Evolutionary conservation across 2,113 vertebrate species (phyloP).

Genomic region (Kryptolebias marmoratus): DNA sequence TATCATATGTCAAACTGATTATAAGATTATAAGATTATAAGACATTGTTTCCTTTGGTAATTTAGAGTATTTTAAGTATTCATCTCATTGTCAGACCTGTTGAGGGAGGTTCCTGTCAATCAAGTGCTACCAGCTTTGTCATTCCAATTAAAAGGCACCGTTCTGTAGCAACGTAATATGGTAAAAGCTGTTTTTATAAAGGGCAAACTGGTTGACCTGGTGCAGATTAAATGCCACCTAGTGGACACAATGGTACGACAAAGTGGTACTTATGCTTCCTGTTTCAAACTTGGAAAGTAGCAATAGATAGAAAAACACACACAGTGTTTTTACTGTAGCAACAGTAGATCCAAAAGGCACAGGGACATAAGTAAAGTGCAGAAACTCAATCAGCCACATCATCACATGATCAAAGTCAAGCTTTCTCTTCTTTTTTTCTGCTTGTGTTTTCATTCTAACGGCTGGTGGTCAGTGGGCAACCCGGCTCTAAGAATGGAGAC

Average conservation of each 20-base stretch:
- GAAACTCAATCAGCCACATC: constrained; percentile 17
- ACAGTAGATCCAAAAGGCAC: constrained; percentile 11
- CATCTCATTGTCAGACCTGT: constrained; percentile 1
- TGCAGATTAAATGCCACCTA: constrained; percentile 44
- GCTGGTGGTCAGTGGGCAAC: constrained; percentile 49
- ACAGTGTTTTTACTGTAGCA: constrained; percentile 3
- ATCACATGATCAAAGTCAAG: constrained; percentile 40
- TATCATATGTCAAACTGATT: neutral
- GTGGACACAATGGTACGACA: constrained; percentile 18
- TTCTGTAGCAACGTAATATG: constrained; percentile 16
- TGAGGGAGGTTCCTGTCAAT: constrained; percentile 8
- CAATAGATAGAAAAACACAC: neutral
- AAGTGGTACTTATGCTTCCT: neutral
- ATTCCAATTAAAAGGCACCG: constrained; percentile 18
- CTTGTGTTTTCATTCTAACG: constrained; percentile 10
- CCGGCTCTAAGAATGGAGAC: constrained; percentile 31
- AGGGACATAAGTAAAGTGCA: neutral
- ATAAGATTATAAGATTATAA: neutral
- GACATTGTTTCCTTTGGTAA: neutral
- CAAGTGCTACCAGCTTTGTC: constrained; percentile 10
- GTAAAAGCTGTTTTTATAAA: constrained; percentile 4
- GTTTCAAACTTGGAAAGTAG: constrained; percentile 13
- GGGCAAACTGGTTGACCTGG: constrained; percentile 1
- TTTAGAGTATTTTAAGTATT: constrained; percentile 14
- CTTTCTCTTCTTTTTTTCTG: no score